Evolutionary conservation across 2,888 invertebrate genomes (phyloP).

Genomic region (Trilocha varians): DNA sequence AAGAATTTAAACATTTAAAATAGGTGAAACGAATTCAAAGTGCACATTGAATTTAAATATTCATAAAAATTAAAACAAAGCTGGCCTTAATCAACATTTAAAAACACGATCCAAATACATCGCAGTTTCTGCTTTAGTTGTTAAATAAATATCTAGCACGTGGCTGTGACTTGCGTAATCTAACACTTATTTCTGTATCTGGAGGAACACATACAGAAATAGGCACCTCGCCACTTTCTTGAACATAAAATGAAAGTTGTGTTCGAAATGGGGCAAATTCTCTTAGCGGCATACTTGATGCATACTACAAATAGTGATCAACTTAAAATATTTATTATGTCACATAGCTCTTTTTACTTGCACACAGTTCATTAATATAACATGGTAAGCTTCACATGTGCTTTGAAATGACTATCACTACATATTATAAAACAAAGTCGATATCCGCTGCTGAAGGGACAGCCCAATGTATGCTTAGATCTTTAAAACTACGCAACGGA

Average conservation of each 20-base stretch:
- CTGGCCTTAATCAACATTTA: slow-evolving; percentile 4
- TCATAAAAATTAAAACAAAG: too few species aligned
- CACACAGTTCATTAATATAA: too few species aligned
- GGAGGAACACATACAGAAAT: slow-evolving; percentile 27
- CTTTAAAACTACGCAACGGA: too few species aligned
- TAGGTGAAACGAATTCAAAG: background rate
- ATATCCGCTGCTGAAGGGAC: too few species aligned
- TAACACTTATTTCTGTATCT: slow-evolving; percentile 19
- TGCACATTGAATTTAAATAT: background rate
- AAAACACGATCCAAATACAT: slow-evolving; percentile 11
- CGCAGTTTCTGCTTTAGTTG: slow-evolving; percentile 11
- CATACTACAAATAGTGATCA: too few species aligned
- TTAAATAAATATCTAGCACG: slow-evolving; percentile 17
- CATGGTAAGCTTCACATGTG: too few species aligned
- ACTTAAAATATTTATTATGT: too few species aligned
- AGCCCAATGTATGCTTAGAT: too few species aligned
- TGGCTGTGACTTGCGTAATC: slow-evolving; percentile 10
- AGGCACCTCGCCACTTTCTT: slow-evolving; percentile 32
- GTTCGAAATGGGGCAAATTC: background rate
- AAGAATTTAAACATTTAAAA: background rate
- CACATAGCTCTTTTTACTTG: too few species aligned
- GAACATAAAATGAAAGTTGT: background rate
- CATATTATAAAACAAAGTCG: too few species aligned
- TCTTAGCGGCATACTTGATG: too few species aligned
- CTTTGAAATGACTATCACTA: too few species aligned